These are phyloP conservation scores for Apolygus lucorum DNA, from an alignment of 1,140 invertebrate species.

Conservation along the genomic window DNA sequence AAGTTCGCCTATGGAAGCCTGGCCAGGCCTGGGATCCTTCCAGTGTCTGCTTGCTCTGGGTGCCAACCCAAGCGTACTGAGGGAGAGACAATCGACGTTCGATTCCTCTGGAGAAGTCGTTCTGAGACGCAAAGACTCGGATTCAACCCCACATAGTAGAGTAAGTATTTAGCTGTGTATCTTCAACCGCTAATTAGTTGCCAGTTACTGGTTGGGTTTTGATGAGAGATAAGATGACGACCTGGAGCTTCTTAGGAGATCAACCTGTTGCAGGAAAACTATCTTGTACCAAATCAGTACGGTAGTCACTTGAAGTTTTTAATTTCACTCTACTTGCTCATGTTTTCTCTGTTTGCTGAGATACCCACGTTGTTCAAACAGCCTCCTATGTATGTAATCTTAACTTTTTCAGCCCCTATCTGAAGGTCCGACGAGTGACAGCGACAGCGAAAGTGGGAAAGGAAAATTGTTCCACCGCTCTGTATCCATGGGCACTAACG, in stretches of 20 bases:
- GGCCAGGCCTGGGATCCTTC: slow-evolving; percentile 51
- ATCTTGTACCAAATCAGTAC: too few species aligned
- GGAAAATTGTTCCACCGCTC: slow-evolving; percentile 52
- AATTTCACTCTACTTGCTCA: too few species aligned
- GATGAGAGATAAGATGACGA: too few species aligned
- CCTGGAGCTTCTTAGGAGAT: too few species aligned
- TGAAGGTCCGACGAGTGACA: slow-evolving; percentile 43
- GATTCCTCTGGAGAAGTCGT: slow-evolving; percentile 21
- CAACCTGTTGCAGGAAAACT: too few species aligned
- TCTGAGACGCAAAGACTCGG: slow-evolving; percentile 38
- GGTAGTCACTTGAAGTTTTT: too few species aligned
- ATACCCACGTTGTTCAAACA: too few species aligned
- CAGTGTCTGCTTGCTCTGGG: slow-evolving; percentile 67
- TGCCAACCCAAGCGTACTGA: slow-evolving; percentile 34
- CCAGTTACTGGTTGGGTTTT: too few species aligned
- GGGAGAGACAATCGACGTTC: slow-evolving; percentile 28
- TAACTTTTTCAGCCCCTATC: slow-evolving; percentile 44
- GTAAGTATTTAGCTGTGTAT: too few species aligned
- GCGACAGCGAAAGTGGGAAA: slow-evolving; percentile 46
- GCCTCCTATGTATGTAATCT: too few species aligned
- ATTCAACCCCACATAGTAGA: slow-evolving; percentile 18
- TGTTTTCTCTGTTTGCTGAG: too few species aligned
- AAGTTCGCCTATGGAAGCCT: slow-evolving; percentile 42
- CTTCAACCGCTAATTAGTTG: too few species aligned
- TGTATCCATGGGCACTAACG: slow-evolving; percentile 55